Base-by-base conservation (phyloP, 35 echinoderm and acorn worm genomes). In the Apostichopus japonicus region DNA sequence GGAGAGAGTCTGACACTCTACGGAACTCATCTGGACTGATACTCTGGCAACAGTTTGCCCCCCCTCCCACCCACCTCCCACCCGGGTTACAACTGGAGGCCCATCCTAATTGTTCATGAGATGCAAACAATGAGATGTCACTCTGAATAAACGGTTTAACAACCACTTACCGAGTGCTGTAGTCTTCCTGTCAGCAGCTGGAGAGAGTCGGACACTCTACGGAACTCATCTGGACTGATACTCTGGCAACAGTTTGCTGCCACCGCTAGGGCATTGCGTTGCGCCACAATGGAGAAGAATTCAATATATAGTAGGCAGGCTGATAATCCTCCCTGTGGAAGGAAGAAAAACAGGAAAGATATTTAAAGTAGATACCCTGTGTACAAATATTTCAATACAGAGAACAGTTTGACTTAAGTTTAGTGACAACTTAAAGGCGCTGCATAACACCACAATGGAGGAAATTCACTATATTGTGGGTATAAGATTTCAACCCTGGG, bases 211-310 rank as follows among this genome's bases (percentile, higher is more conserved):
- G 87, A 57, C 1, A 99, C 97, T 24, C 94, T 63, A 44, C 96
- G 90, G 19, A 96, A 96, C 82, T 99, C 97, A 80, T 99, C 97
- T 8, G 77, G 93, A 44, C 93, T 91, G 22, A 99, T 99, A 62
- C 95, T 99, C 90, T 99, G 97, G 62, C 97, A 99, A 63, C 97
- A 99, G 90, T 99, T 99, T 4, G 97, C 97, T 79, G 97, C 97
- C 7, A 99, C 97, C 1, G 95, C 95, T 15, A 99, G 79, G 24
- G 97, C 95, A 86, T 96, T 95, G 25, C 97, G 86, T 93, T 98
- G 95, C 16, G 97, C 97, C 5, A 93, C 92, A 44, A 99, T 99
- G 14, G 97, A 99, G 92, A 99, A 99, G 92, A 99, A 99, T 78
- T 99, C 97, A 59, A 99, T 96, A 86, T 99, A 99, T 10, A 99